phyloP scores from a whole-genome alignment of 2,113 vertebrate genomes.

The Megalops atlanticus region DNA sequence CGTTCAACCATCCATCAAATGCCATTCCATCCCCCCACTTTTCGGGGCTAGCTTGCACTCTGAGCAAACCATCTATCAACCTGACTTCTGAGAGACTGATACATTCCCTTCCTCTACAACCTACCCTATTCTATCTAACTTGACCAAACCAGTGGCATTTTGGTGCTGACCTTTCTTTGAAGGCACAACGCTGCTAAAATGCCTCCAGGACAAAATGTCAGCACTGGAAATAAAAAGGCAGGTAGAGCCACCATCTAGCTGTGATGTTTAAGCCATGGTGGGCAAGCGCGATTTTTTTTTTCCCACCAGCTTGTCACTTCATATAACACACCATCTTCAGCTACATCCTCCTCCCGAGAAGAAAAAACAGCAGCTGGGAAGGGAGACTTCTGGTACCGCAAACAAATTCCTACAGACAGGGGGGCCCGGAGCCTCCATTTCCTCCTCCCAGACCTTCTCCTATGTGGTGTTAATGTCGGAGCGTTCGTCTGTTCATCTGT shows the following conservation, averaged over 20 bases:
- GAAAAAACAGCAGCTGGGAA: neutral
- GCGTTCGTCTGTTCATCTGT: neutral
- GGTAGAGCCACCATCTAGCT: neutral
- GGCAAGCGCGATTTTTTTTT: neutral
- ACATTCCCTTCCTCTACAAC: neutral
- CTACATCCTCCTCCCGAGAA: neutral
- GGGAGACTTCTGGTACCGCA: neutral
- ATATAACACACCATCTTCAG: conserved; percentile 3
- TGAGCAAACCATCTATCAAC: neutral
- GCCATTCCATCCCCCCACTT: neutral
- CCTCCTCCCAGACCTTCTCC: neutral
- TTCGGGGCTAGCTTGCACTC: neutral
- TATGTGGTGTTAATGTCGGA: neutral
- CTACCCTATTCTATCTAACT: neutral
- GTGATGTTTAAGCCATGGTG: neutral
- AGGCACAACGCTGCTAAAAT: neutral
- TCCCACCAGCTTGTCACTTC: neutral
- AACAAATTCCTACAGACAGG: neutral
- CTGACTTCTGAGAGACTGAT: neutral
- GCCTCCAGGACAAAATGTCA: conserved; percentile 18
- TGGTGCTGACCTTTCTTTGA: neutral
- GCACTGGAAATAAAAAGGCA: conserved; percentile 3
- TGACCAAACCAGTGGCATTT: conserved; percentile 9
- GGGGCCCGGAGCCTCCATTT: neutral
- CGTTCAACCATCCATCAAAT: neutral